Conservation (phyloP, 2,888 invertebrate genomes). For the Tenthredo amoena region DNA sequence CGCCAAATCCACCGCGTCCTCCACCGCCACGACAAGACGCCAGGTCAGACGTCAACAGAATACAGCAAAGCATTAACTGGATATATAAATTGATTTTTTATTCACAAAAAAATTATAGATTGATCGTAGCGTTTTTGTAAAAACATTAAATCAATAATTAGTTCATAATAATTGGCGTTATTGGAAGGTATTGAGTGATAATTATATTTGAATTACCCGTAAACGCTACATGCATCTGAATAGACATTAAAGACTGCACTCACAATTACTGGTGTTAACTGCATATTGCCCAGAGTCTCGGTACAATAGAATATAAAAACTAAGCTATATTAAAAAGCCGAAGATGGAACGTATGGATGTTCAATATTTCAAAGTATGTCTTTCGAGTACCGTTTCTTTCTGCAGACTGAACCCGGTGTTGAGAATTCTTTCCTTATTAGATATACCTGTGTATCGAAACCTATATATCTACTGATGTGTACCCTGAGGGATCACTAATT, state of each 20-base stretch:
- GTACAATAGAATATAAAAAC: not conserved
- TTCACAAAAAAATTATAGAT: not conserved
- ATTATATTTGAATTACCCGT: not conserved
- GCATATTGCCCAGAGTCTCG: not conserved
- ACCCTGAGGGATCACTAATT: conserved; percentile 18
- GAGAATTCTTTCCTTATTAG: not conserved
- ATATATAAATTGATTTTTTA: not conserved
- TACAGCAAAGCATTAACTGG: conserved; percentile 36
- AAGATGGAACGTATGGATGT: not conserved
- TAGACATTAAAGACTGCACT: not conserved
- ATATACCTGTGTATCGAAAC: not conserved
- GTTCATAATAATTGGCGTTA: not conserved
- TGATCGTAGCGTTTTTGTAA: not conserved
- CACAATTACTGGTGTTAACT: not conserved
- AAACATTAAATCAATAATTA: not conserved
- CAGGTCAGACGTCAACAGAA: not conserved
- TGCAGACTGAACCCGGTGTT: not conserved
- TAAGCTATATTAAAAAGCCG: not conserved
- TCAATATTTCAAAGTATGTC: not conserved
- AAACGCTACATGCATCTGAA: not conserved
- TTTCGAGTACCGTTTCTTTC: conserved; percentile 5
- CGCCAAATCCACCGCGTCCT: conserved; percentile 50
- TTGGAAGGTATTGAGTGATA: not conserved
- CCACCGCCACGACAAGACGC: conserved; percentile 57
- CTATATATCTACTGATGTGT: not conserved